Base-by-base conservation (phyloP, 2,888 invertebrate species). In the Liodrosophila aerea region DNA sequence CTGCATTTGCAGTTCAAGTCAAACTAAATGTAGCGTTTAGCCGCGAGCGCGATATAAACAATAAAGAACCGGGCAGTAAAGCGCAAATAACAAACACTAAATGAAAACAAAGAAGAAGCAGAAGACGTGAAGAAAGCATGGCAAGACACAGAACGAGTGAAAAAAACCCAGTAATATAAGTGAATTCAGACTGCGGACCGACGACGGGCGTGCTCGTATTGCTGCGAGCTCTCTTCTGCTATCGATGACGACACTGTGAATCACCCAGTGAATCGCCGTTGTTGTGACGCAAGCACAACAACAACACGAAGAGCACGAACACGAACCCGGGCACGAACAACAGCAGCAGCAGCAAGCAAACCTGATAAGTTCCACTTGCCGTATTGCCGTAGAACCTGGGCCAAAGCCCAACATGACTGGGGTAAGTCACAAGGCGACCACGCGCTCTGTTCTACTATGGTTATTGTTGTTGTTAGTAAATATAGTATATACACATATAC, bases 221-320 rank as follows among this genome's bases (percentile, higher is more conserved):
- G 37, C 56, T 43, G n/a, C 47, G 31, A 15, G 3, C 53, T 46
- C 41, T 51, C 51, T 22, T 22, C 5, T 22, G 58, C 36, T 39
- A 53, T 53, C 58, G 75, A 52, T 74, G 78, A 75, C 76, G 75
- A 63, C 80, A 73, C 46, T 56, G 49, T 75, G 74, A 75, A 46
- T 75, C 78, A 75, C 39, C 8, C 36, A 18, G n/a, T 50, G 36
- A 57, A 52, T 34, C 49, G 57, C 37, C 46, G 29, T 29, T 45
- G 31, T 41, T 37, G 41, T 47, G 49, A 53, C 56, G 9, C 16
- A 51, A 50, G 22, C 30, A n/a, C n/a, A 12, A 27, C 22, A 30
- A 7, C 15, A 22, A 27, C 15, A 22, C 9, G n/a, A 22, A n/a
- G 27, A 18, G 8, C 51, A 16, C 9, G 8, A 22, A 12, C 49